Base-by-base conservation (phyloP, 1,140 invertebrate species). In the Drosophila triauraria region DNA sequence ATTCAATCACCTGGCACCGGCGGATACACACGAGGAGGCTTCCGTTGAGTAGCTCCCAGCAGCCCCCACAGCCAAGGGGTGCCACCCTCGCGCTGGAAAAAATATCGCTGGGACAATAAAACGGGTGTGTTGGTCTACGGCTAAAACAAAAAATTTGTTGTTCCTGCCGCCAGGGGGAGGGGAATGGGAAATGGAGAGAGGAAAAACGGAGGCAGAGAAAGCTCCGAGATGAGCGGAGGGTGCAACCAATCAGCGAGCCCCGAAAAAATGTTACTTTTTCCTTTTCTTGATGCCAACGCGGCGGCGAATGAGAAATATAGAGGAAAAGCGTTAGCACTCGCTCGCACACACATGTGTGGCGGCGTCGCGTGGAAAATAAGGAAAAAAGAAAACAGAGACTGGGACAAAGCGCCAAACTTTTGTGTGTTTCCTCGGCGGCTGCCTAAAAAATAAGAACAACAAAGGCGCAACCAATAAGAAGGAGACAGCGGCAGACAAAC, bases 271-370 rank as follows among this genome's bases (percentile, higher is more conserved):
- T 53, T 75, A 80, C 84, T 87, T 87, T 88, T 87, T 87, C 80
- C 64, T 87, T 87, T 87, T 87, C 84, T 87, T 87, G 77, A 87
- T 84, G 79, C 76, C 61, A 78, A 80, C 85, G 64, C 75, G 53
- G 48, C 84, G 83, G 74, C 84, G 84, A 87, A 87, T 87, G 84
- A 88, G 80, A 88, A 88, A 83, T 88, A 78, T 88, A 88, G 84
- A 69, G 76, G 63, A 72, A 86, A 74, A 84, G 62, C 80, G 80
- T 76, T 70, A 68, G 70, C 58, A 62, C 40, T 58, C 60, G 48
- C 62, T 80, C 62, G 35, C 62, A 56, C 65, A 54, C 61, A 48
- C 69, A 63, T 30, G 5, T 75, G 75, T 50, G 48, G 27, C 17
- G 44, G 57, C 68, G 8, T 57, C 42, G 57, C 63, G 8, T 57